Evolutionary conservation across 2,797 vertebrate species (phyloP), one percentile per base, ranked within the genome.

Genomic region (Xenentodon cancila): DNA sequence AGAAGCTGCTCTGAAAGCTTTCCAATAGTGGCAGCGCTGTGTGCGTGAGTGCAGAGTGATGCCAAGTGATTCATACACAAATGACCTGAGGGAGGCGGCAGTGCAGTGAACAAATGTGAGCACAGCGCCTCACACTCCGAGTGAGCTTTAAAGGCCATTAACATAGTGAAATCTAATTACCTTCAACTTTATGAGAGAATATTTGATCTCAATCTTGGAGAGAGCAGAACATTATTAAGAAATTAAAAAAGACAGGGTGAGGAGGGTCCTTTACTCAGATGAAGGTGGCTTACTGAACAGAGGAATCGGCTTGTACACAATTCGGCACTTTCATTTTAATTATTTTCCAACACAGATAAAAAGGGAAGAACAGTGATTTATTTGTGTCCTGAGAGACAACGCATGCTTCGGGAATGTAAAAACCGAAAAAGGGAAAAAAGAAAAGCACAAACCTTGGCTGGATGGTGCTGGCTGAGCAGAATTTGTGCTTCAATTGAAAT

Each of bases 161-260:
- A 93, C 93, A 94, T 93, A 94, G 92, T 86, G 86, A 92, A 93
- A 93, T 92, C 91, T 93, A 92, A 94, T 94, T 93, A 93, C 90
- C 85, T 37, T 87, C 20, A 57, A 86, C 85, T 80, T 91, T 90
- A 84, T 85, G 87, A 92, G 91, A 88, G 88, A 91, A 71, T 90
- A 92, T 93, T 93, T 93, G 91, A 94, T 93, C 92, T 93, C 91
- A 88, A 90, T 92, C 91, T 91, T 93, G 91, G 92, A 92, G 89
- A 91, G 89, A 83, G 88, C 85, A 92, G 90, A 91, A 91, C 89
- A 91, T 93, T 93, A 93, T 92, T 89, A 88, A 81, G 79, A 62
- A 48, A 17, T 50, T n/a, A n/a, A 27, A 40, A 13, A 18, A 13
- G 18, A 34, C n/a, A 25, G 21, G 37, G 30, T 46, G 49, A 52